Evolutionary conservation across 2,888 invertebrate species (phyloP).

Genomic region (Conus canariensis): DNA sequence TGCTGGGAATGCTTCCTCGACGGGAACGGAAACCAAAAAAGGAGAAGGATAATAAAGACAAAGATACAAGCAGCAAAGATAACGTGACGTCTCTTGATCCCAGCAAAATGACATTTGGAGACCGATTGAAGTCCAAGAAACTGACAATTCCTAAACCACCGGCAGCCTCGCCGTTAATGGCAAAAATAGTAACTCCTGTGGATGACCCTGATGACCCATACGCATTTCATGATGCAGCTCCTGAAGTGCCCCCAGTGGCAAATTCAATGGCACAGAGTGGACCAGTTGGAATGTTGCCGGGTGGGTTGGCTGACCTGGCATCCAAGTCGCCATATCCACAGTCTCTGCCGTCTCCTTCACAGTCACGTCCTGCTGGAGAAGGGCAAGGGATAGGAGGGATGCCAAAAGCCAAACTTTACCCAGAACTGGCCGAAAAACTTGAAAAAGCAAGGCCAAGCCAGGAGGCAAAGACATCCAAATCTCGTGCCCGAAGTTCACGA

Average conservation of each 20-base stretch:
- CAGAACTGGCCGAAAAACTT: constrained; percentile 76
- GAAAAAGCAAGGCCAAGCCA: constrained; percentile 70
- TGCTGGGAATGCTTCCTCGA: constrained; percentile 73
- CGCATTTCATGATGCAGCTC: constrained; percentile 68
- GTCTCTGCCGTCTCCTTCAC: constrained; percentile 37
- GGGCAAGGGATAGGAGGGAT: constrained; percentile 39
- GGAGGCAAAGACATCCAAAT: constrained; percentile 57
- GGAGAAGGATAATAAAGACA: constrained; percentile 59
- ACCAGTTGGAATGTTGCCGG: constrained; percentile 21
- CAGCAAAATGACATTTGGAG: constrained; percentile 64
- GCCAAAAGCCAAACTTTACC: constrained; percentile 74
- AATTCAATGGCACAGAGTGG: not conserved
- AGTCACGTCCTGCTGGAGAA: constrained; percentile 18
- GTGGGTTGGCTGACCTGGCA: constrained; percentile 46
- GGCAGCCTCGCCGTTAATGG: constrained; percentile 51
- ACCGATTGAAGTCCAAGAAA: constrained; percentile 65
- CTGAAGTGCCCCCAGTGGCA: constrained; percentile 40
- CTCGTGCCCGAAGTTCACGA: constrained; percentile 68
- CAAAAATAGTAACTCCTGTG: constrained; percentile 45
- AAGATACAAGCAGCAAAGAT: constrained; percentile 51
- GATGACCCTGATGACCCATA: constrained; percentile 74
- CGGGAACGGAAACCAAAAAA: constrained; percentile 70
- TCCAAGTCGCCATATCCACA: constrained; percentile 45
- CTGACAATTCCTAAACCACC: constrained; percentile 23
- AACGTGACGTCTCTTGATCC: constrained; percentile 46